Evolutionary conservation across 2,888 invertebrate species (phyloP), one percentile per base, ranked within the genome.

Genomic region (Anticlea derivata): DNA sequence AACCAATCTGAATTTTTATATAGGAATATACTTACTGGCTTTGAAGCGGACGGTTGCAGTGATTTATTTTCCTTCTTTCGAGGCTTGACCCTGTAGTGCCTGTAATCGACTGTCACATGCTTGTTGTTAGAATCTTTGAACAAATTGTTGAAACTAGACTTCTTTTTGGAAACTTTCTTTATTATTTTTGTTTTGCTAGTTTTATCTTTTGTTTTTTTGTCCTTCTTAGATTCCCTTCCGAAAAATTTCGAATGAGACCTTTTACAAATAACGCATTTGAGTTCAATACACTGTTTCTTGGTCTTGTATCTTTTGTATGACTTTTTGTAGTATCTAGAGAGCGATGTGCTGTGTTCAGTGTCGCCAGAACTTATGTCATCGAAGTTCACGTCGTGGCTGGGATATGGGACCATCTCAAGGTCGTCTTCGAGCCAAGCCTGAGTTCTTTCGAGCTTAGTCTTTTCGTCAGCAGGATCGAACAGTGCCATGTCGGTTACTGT

Each of bases 361-460:
- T 74, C 68, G 1, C 62, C 65, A 33, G 73, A 70, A 53, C 65
- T 74, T 26, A 46, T 46, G 17, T 51, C 51, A 13, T 66, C 63
- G 27, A 54, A 54, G 13, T 58, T 55, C 2, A 52, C 7, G 13
- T 70, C 64, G 3, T 67, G 60, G 12, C 68, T 49, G 4, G 63
- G 57, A 60, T 66, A 73, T 6, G 66, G 51, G 1, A 63, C 61
- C 2, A 61, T 49, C 43, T 74, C 70, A 1, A 69, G 55, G 30
- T 81, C 78, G 17, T 70, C 72, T 38, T 78, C 70, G 5, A 80
- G 57, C 81, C 82, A 82, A 11, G 72, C 73, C 57, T 76, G 68
- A n/a, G 75, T 76, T 53, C 78, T 68, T 55, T 77, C 69, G 6
- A 76, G 46, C 35, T 67, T 67, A 1, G 65, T 64, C 41, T 66